phyloP scores from a whole-genome alignment of 2,888 invertebrate species.

The Sylvicola fuscatus region DNA sequence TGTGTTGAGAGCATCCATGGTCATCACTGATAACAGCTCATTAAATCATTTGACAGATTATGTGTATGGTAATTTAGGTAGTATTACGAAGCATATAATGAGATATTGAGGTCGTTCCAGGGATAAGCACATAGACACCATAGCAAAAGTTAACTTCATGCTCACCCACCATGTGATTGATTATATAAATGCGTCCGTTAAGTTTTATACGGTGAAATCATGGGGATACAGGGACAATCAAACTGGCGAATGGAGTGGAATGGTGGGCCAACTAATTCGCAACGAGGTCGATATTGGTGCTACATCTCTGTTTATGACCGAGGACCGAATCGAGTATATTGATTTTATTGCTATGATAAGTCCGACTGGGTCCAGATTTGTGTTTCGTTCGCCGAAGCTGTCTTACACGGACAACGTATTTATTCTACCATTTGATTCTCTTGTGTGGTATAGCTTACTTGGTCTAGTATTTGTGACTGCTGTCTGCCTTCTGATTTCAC shows the following conservation, averaged over 20 bases:
- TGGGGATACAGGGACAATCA: conserved; percentile 38
- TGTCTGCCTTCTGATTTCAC: conserved; percentile 20
- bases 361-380: conserved; percentile 42
- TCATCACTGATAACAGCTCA: conserved; percentile 36
- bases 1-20: conserved; percentile 32
- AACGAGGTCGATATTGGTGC: conserved; percentile 41
- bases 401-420: conserved; percentile 53
- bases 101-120: conserved; percentile 13
- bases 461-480: conserved; percentile 9
- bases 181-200: conserved; percentile 33
- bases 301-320: conserved; percentile 40
- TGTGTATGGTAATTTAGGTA: conserved; percentile 21
- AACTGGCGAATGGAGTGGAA: conserved; percentile 37
- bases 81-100: neutral
- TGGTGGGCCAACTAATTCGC: conserved; percentile 37
- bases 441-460: conserved; percentile 36
- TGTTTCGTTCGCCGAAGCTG: conserved; percentile 50
- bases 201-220: conserved; percentile 29
- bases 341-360: conserved; percentile 48
- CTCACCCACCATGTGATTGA: conserved; percentile 34
- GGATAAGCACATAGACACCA: conserved; percentile 21
- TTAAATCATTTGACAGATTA: conserved; percentile 37
- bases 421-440: conserved; percentile 39
- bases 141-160: conserved; percentile 38
- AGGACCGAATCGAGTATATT: conserved; percentile 36